Percentiles rank a stretch among this genome's conserved stretches.
These are phyloP conservation scores for Lepidocyrtinus sp. DNA, from an alignment of 2,888 invertebrate species.

Conservation along the genomic window DNA sequence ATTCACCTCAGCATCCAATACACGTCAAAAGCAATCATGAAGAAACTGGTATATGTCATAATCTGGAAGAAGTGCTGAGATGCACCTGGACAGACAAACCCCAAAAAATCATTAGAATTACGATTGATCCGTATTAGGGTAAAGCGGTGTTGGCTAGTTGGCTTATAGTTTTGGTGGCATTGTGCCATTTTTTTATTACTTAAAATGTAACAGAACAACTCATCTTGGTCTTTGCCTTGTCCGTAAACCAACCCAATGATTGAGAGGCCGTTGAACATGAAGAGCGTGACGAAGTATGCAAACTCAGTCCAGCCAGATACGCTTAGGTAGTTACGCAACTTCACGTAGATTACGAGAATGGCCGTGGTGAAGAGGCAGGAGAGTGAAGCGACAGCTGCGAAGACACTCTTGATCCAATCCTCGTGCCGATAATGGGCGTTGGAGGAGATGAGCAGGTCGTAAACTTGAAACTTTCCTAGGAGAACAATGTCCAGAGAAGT, in stretches of 20 bases:
- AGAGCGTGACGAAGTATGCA: slow-evolving; percentile 51
- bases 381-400: slow-evolving; percentile 53
- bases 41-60: slow-evolving; percentile 31
- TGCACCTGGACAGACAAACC: slow-evolving; percentile 39
- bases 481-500: slow-evolving; percentile 32
- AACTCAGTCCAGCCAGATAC: slow-evolving; percentile 62
- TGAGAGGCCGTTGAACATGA: slow-evolving; percentile 42
- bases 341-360: slow-evolving; percentile 57
- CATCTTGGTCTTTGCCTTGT: slow-evolving; percentile 11
- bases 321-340: slow-evolving; percentile 52
- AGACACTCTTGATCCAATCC: slow-evolving; percentile 50
- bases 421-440: neutral
- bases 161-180: neutral
- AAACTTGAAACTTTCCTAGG: slow-evolving; percentile 16
- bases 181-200: slow-evolving; percentile 28
- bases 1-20: slow-evolving; percentile 54
- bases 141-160: neutral
- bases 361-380: slow-evolving; percentile 45
- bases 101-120: too few relatives aligned
- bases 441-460: neutral
- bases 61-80: slow-evolving; percentile 47
- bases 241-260: slow-evolving; percentile 46
- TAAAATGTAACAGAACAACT: slow-evolving; percentile 35
- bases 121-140: too few relatives aligned
- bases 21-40: slow-evolving; percentile 52